These are phyloP conservation scores for Neogale vison DNA, from an alignment of 2,113 vertebrate genomes.

Conservation along the genomic window DNA sequence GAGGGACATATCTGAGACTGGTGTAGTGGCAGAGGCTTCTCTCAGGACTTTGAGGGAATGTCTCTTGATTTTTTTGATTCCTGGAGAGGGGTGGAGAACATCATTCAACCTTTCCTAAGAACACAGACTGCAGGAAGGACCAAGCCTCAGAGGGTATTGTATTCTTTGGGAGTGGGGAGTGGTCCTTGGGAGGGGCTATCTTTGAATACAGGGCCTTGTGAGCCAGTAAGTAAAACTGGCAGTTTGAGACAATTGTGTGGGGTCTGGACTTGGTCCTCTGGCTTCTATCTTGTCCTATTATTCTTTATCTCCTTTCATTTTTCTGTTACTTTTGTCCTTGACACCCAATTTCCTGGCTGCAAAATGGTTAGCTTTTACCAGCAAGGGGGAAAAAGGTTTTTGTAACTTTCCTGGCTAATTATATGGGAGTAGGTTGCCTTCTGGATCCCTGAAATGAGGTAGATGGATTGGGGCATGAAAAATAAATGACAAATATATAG, in stretches of 20 bases:
- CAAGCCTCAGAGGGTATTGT: conserved; percentile 66
- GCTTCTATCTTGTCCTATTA: conserved; percentile 38
- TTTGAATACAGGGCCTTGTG: not conserved
- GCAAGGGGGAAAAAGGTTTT: not conserved
- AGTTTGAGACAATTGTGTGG: not conserved
- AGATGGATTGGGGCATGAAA: conserved; percentile 7
- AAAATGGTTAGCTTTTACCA: conserved; percentile 41
- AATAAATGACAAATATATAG: not conserved
- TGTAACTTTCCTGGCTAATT: conserved; percentile 51
- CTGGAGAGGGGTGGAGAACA: conserved; percentile 61
- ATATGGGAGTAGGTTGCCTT: conserved; percentile 24
- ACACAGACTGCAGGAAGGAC: conserved; percentile 60
- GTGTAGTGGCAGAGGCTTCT: conserved; percentile 65
- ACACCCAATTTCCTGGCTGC: conserved; percentile 17
- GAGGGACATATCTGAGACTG: conserved; percentile 69
- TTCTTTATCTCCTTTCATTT: conserved; percentile 42
- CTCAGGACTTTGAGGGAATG: conserved; percentile 65
- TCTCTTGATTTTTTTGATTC: conserved; percentile 67
- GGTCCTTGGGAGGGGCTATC: conserved; percentile 36
- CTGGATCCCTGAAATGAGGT: conserved; percentile 33
- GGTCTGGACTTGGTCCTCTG: not conserved
- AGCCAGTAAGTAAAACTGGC: conserved; percentile 9
- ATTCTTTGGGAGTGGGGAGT: conserved; percentile 39
- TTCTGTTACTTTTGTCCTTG: conserved; percentile 46
- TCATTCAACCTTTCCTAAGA: conserved; percentile 66